Evolutionary conservation across 2,888 invertebrate genomes (phyloP), one percentile per base, ranked within the genome.

Genomic region (Callyntrura sp.): DNA sequence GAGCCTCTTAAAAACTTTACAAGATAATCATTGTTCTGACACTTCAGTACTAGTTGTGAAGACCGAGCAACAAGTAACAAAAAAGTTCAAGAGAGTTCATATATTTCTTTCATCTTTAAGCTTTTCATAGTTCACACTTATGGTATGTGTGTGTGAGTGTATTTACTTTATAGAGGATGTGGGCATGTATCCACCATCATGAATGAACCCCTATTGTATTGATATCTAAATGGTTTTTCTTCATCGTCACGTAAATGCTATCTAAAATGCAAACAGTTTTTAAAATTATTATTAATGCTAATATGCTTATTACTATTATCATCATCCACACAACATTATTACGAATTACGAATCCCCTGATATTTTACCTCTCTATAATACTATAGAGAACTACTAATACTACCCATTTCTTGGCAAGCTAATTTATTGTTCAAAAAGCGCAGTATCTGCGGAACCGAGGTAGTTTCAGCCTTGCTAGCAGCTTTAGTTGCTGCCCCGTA

Each of bases 11-110:
- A 43, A 45, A 70, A 70, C 70, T 45, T 70, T 14, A 17, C 4
- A 43, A 9, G 48, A 70, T 70, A 43, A 35, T 43, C 43, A 70
- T 70, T 76, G 23, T 51, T 76, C 48, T 76, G 48, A 76, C 51
- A 51, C 20, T 76, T 51, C 48, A 6, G 79, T 60, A 9, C 23
- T 11, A 25, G 23, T 5, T 35, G 35, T 55, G 57, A 23, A 73
- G 57, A 73, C 51, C 28, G 62, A 62, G 85, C 73, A 85, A 86
- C 79, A 65, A 35, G 86, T 55, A 68, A 35, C 35, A 35, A 35
- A 86, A 85, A 86, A 79, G 86, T 86, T 86, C 86, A 86, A 78
- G 78, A 86, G 86, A 86, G 86, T 86, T 86, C 86, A 68, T 25
- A 68, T 1, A 57, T n/a, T 28, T n/a, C 11, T 57, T 78, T 78